Percentiles rank a stretch among this genome's conserved stretches.
These are phyloP conservation scores for Lonchura striata DNA, from an alignment of 2,113 vertebrate species.

Conservation along the genomic window DNA sequence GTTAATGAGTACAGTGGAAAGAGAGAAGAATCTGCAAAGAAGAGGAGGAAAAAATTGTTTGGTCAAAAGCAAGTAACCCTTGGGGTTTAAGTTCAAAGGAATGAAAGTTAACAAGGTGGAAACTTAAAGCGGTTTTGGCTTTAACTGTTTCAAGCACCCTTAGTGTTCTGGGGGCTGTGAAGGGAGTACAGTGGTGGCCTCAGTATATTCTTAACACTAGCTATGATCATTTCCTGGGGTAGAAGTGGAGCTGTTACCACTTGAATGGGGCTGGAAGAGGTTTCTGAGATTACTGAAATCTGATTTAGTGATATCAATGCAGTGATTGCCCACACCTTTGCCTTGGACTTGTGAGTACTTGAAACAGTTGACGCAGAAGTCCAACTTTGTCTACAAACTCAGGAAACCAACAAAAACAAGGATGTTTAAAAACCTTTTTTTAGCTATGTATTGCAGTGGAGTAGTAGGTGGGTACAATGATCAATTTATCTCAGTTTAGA, in stretches of 20 bases:
- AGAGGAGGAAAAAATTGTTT: neutral
- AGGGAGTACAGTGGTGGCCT: neutral
- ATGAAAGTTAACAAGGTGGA: constrained; percentile 39
- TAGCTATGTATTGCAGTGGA: neutral
- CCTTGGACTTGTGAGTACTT: neutral
- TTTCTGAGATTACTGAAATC: constrained; percentile 9
- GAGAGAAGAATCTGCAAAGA: neutral
- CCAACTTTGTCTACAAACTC: neutral
- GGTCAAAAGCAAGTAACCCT: constrained; percentile 38
- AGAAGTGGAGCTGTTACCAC: neutral
- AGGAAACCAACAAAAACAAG: neutral
- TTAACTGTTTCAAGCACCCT: neutral
- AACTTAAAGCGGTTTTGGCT: constrained; percentile 18
- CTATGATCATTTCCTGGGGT: neutral
- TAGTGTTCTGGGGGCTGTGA: neutral
- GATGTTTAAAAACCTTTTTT: neutral
- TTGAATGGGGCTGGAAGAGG: neutral
- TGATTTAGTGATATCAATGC: neutral
- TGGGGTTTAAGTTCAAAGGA: constrained; percentile 49
- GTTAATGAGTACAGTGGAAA: constrained; percentile 45
- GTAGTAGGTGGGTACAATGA: accelerated
- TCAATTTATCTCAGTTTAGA: neutral
- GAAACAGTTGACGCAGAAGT: neutral
- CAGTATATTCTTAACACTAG: neutral
- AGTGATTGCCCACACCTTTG: neutral